Evolutionary conservation across 2,888 invertebrate genomes (phyloP).

Genomic region (Lasioglossum oenotherae): DNA sequence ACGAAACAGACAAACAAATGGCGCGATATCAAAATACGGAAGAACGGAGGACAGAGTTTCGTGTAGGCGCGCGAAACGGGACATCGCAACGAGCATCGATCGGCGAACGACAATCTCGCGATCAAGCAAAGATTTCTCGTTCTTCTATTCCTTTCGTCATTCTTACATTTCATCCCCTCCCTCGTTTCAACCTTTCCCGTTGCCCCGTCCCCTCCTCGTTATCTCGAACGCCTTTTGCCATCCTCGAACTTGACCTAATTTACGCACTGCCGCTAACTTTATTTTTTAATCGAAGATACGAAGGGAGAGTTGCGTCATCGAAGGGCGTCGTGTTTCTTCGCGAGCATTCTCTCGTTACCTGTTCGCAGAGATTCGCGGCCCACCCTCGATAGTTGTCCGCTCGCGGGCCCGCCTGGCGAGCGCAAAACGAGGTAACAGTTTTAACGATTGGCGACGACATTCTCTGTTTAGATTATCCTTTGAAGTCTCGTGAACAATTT

Average conservation of each 20-base stretch:
- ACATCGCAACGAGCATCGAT: constrained; percentile 16
- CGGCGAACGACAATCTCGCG: constrained; percentile 36
- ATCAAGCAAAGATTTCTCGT: not conserved
- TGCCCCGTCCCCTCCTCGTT: not conserved
- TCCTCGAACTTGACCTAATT: constrained; percentile 59
- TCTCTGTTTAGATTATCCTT: no score
- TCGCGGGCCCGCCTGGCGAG: not conserved
- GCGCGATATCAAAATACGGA: constrained; percentile 54
- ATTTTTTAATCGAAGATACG: constrained; percentile 27
- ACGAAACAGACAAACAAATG: not conserved
- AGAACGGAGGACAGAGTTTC: not conserved
- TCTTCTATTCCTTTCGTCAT: not conserved
- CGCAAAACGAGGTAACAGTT: not conserved
- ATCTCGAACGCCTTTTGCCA: constrained; percentile 40
- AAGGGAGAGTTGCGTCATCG: constrained; percentile 3
- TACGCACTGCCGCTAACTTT: constrained; percentile 58
- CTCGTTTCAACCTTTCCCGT: not conserved
- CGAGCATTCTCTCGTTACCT: not conserved
- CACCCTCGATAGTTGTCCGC: constrained; percentile 2
- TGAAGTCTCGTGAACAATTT: not conserved
- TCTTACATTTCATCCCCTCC: not conserved
- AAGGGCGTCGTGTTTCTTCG: constrained; percentile 23
- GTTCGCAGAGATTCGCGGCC: not conserved
- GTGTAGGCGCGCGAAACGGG: not conserved
- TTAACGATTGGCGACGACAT: not conserved